Conservation (phyloP, 2,888 invertebrate genomes). For the Flexamia atlantica region DNA sequence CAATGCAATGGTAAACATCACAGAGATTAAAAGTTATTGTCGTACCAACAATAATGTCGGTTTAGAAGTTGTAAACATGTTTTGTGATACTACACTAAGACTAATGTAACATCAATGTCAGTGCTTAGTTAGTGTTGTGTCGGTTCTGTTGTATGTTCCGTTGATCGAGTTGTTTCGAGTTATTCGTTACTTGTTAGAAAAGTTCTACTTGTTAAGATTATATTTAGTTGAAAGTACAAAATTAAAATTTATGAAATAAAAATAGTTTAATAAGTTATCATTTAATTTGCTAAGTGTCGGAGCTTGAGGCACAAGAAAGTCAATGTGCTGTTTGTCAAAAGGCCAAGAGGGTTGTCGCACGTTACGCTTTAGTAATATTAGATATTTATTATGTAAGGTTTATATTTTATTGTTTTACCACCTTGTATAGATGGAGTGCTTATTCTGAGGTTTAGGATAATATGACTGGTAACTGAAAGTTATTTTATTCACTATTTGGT, state of each 20-base stretch:
- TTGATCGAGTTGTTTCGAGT: constrained; percentile 42
- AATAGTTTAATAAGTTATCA: constrained; percentile 32
- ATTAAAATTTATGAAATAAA: constrained; percentile 1
- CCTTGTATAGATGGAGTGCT: constrained; percentile 22
- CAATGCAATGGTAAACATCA: constrained; percentile 30
- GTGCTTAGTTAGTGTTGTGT: constrained; percentile 13
- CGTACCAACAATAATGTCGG: constrained; percentile 11
- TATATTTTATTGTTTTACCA: constrained; percentile 34
- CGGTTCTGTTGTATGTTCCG: constrained; percentile 20
- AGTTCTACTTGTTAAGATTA: constrained; percentile 26
- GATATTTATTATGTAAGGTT: constrained; percentile 37
- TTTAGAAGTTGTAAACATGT: constrained; percentile 16
- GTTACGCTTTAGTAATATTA: constrained; percentile 42
- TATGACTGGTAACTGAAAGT: constrained; percentile 15
- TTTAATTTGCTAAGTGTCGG: not conserved
- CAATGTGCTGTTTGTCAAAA: not conserved
- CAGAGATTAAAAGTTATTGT: not conserved
- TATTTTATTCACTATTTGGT: constrained; percentile 14
- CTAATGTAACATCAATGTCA: constrained; percentile 14
- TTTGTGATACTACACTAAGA: constrained; percentile 53
- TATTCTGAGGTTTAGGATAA: constrained; percentile 17
- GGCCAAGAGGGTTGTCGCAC: constrained; percentile 11
- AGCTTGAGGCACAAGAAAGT: constrained; percentile 2
- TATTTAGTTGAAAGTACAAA: constrained; percentile 52
- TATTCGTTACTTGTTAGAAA: constrained; percentile 32